Conservation (phyloP, 2,888 invertebrate genomes). For the Epirrita christyi region DNA sequence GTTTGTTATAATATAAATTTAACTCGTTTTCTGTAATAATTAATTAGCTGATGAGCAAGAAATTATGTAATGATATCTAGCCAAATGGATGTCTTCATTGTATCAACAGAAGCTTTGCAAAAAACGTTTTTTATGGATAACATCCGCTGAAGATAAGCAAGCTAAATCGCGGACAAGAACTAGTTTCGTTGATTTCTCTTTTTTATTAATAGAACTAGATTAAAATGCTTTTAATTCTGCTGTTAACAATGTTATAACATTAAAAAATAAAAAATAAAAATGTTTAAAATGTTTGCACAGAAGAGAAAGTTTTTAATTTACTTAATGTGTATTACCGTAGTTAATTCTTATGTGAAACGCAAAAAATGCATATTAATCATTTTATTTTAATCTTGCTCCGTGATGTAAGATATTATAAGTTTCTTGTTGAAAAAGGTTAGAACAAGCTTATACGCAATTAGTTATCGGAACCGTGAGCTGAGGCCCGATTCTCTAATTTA, state of each 20-base stretch:
- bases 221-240: not conserved
- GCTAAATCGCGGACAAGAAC: constrained; percentile 11
- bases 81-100: no score
- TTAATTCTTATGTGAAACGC: constrained; percentile 7
- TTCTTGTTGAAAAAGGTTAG: no score
- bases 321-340: constrained; percentile 1
- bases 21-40: no score
- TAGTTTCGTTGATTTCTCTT: constrained; percentile 10
- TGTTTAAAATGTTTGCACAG: not conserved
- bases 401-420: no score
- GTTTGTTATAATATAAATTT: no score
- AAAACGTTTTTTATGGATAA: not conserved
- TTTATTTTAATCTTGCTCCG: constrained; percentile 1
- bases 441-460: no score
- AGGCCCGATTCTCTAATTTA: no score
- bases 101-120: not conserved
- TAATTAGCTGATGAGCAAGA: no score
- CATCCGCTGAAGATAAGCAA: constrained; percentile 13
- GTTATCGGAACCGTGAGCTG: no score
- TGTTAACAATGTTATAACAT: no score
- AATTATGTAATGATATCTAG: no score
- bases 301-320: not conserved
- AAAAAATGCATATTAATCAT: not conserved
- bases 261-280: no score
- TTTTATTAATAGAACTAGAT: not conserved